Percentiles rank a stretch among this genome's conserved stretches.
These are phyloP conservation scores for Mimumesa dahlbomi DNA, from an alignment of 2,888 invertebrate genomes.

Conservation along the genomic window DNA sequence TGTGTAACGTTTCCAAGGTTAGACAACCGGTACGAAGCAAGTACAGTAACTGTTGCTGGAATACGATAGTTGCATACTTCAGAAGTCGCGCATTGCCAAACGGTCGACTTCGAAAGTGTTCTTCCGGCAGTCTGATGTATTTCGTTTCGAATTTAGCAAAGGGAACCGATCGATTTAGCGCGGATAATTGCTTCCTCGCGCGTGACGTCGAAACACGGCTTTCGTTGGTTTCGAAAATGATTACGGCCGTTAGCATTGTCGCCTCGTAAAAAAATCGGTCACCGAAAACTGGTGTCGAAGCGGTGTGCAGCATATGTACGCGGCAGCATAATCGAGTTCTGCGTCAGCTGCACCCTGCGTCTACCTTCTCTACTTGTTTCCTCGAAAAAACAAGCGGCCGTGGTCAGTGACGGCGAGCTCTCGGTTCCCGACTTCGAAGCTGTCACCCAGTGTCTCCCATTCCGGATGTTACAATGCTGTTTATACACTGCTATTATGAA, in stretches of 20 bases:
- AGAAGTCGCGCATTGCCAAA: conserved; percentile 12
- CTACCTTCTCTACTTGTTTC: neutral
- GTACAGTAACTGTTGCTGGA: conserved; percentile 36
- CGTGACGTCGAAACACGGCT: neutral
- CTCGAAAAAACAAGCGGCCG: conserved; percentile 28
- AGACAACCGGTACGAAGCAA: conserved; percentile 15
- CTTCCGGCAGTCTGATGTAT: conserved; percentile 4
- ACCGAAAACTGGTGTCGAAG: neutral
- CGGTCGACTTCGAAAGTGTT: too few species aligned
- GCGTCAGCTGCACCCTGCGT: conserved; percentile 15
- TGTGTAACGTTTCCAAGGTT: conserved; percentile 33
- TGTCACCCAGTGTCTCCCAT: conserved; percentile 6
- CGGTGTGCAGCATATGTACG: neutral
- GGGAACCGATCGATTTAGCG: conserved; percentile 20
- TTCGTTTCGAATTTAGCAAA: neutral
- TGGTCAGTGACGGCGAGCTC: conserved; percentile 54
- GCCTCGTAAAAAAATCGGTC: neutral
- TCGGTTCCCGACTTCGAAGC: conserved; percentile 6
- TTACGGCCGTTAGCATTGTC: too few species aligned
- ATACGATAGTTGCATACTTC: conserved; percentile 4
- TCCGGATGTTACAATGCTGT: too few species aligned
- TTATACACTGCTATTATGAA: neutral
- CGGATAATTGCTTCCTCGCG: conserved; percentile 33
- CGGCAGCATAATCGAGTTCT: neutral
- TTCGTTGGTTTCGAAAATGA: neutral